Evolutionary conservation across 2,113 vertebrate species (phyloP).

Genomic region (Fregetta grallaria): DNA sequence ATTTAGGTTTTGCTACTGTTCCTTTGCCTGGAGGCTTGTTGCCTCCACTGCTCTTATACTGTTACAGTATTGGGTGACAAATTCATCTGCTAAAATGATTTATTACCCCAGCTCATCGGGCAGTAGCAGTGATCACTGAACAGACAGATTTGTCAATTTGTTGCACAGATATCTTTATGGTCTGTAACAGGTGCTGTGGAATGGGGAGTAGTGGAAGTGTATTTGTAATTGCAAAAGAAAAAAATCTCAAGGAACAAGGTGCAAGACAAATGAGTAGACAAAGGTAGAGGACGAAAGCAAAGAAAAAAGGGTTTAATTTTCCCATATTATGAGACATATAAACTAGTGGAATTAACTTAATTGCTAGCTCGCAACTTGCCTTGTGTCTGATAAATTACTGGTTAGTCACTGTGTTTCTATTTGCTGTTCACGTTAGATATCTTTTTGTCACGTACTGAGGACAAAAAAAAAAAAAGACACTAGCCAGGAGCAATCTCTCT

Average conservation of each 20-base stretch:
- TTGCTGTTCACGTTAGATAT: background rate
- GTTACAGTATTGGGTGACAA: constrained; percentile 53
- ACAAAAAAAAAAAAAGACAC: background rate
- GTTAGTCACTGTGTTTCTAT: background rate
- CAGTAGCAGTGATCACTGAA: constrained; percentile 43
- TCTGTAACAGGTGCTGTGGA: background rate
- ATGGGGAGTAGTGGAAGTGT: background rate
- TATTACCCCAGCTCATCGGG: constrained; percentile 46
- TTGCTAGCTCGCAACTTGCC: background rate
- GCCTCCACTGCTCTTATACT: background rate
- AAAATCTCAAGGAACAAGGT: background rate
- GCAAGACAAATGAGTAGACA: background rate
- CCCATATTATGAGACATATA: background rate
- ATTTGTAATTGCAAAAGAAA: background rate
- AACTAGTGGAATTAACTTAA: background rate
- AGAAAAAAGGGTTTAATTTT: background rate
- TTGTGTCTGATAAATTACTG: background rate
- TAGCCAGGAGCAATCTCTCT: background rate
- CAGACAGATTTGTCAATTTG: constrained; percentile 36
- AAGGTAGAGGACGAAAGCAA: background rate
- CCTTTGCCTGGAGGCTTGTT: constrained; percentile 42
- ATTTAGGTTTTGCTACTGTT: constrained; percentile 24
- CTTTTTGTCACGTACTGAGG: background rate
- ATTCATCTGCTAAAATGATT: constrained; percentile 68
- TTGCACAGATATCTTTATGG: constrained; percentile 36